Conservation (phyloP, 2,797 vertebrate species). For the Paramormyrops hopkinsi region DNA sequence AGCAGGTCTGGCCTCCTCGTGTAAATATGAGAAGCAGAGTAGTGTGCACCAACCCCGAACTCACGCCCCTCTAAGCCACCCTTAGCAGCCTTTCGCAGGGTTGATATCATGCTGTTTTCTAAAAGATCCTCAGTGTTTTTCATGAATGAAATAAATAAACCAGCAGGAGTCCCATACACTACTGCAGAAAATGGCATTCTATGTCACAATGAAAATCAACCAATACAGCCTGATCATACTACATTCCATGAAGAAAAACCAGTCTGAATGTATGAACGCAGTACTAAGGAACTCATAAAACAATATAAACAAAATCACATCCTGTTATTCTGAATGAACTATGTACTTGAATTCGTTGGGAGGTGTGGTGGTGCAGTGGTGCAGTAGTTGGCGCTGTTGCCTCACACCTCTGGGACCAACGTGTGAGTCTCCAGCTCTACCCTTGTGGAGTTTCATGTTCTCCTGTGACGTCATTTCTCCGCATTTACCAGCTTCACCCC, state of each 20-base stretch:
- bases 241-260: background rate
- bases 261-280: background rate
- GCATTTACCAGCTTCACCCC: background rate
- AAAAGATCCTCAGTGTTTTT: background rate
- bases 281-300: background rate
- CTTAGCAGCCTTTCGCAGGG: background rate
- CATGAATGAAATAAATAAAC: background rate
- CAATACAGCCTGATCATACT: background rate
- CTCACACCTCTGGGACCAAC: background rate
- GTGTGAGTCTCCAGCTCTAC: background rate
- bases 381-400: background rate
- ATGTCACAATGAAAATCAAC: background rate
- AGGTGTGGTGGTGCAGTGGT: no score
- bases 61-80: background rate
- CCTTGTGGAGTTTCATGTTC: background rate
- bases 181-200: background rate
- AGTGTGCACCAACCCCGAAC: background rate
- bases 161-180: background rate
- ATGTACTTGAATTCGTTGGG: background rate
- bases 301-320: background rate
- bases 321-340: background rate
- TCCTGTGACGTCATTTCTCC: background rate
- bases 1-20: background rate
- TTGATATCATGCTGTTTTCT: background rate
- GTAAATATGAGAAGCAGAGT: background rate